Percentiles rank a stretch among this genome's conserved stretches.
Conservation (phyloP, 2,113 vertebrate genomes). For the Crotalus tigris region DNA sequence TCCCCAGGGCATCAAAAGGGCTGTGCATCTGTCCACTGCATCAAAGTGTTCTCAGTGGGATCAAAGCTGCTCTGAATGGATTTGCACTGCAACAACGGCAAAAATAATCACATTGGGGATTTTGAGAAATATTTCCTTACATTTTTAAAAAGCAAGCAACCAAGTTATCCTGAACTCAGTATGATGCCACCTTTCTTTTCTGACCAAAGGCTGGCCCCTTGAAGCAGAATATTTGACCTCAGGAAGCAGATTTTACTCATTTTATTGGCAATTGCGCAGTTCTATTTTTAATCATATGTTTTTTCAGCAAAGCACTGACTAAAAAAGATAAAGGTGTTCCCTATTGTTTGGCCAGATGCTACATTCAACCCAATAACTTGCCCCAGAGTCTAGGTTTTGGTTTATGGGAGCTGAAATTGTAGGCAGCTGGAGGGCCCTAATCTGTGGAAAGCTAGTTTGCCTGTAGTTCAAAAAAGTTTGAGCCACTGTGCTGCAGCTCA, state of each 20-base stretch:
- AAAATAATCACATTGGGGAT: neutral
- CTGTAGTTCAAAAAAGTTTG: slow-evolving; percentile 29
- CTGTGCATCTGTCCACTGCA: neutral
- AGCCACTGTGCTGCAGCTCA: slow-evolving; percentile 15
- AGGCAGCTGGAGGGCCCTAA: neutral
- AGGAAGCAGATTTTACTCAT: neutral
- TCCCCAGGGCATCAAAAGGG: neutral
- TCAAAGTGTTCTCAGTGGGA: neutral
- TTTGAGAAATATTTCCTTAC: neutral
- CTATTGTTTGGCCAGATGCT: neutral
- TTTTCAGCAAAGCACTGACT: slow-evolving; percentile 5
- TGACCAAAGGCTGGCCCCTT: neutral
- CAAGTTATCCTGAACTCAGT: neutral
- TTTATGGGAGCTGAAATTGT: slow-evolving; percentile 11
- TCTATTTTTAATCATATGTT: slow-evolving; percentile 36
- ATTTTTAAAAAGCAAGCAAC: neutral
- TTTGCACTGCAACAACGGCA: neutral
- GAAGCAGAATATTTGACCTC: slow-evolving; percentile 9
- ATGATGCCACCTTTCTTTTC: neutral
- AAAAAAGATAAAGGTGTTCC: neutral
- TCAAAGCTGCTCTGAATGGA: neutral
- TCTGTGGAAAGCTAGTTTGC: neutral
- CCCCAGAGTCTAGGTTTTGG: slow-evolving; percentile 18
- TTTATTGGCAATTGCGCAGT: neutral
- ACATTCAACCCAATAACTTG: slow-evolving; percentile 9